Conservation (phyloP, 2,113 vertebrate genomes). For the Excalfactoria chinensis region DNA sequence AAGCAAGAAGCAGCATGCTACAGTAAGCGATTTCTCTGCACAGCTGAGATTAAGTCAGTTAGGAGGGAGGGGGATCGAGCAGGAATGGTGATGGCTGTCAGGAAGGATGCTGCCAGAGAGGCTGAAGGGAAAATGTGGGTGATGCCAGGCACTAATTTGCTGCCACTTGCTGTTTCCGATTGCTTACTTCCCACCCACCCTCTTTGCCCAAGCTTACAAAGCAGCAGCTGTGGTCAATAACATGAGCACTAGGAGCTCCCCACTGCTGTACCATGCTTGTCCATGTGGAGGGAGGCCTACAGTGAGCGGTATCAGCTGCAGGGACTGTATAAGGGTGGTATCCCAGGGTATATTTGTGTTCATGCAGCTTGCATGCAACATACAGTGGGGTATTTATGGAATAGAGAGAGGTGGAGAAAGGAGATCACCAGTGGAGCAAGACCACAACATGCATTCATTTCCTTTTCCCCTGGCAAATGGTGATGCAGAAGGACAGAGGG, state of each 20-base stretch:
- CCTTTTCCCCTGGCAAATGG: accelerated
- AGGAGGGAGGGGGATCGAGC: not conserved
- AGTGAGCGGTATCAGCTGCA: accelerated
- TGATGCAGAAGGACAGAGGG: not conserved
- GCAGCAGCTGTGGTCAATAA: not conserved
- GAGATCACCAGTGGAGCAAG: accelerated
- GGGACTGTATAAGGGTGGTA: not conserved
- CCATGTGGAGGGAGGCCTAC: accelerated
- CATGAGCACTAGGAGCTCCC: not conserved
- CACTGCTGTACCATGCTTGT: not conserved
- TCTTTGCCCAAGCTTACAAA: not conserved
- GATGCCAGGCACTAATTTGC: conserved; percentile 38
- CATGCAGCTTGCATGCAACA: not conserved
- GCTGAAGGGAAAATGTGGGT: not conserved
- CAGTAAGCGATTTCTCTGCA: conserved; percentile 34
- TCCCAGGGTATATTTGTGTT: not conserved
- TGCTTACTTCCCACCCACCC: not conserved
- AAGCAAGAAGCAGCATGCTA: conserved; percentile 58
- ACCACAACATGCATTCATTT: not conserved
- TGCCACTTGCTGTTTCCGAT: conserved; percentile 12
- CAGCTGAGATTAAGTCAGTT: conserved; percentile 36
- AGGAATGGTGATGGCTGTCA: not conserved
- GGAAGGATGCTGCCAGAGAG: conserved; percentile 30
- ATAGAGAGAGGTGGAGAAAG: not conserved
- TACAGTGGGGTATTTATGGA: not conserved